Conservation (phyloP, 2,113 vertebrate species). For the Lepisosteus osseus region DNA sequence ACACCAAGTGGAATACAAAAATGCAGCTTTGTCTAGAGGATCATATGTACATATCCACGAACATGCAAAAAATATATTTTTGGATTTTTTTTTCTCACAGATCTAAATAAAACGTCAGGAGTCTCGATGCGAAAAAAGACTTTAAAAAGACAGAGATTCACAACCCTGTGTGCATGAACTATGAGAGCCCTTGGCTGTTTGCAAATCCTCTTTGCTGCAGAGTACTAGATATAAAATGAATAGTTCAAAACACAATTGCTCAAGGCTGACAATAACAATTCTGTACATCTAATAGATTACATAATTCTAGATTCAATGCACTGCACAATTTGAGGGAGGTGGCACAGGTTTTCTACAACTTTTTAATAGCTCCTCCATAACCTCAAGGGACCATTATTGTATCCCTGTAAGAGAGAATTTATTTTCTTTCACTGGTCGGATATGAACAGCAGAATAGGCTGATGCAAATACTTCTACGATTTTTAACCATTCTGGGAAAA, state of each 20-base stretch:
- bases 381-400: slow-evolving; percentile 26
- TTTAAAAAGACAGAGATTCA: background rate
- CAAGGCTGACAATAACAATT: slow-evolving; percentile 27
- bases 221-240: slow-evolving; percentile 1
- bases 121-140: background rate
- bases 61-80: too few relatives aligned
- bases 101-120: too few relatives aligned
- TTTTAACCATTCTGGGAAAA: too few relatives aligned
- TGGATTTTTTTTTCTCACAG: too few relatives aligned
- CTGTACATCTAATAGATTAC: slow-evolving; percentile 28
- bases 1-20: too few relatives aligned
- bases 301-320: slow-evolving; percentile 19
- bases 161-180: background rate
- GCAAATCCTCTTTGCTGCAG: slow-evolving; percentile 1
- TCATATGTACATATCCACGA: too few relatives aligned
- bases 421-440: too few relatives aligned
- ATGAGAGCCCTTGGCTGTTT: background rate
- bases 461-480: too few relatives aligned
- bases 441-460: too few relatives aligned
- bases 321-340: slow-evolving; percentile 22
- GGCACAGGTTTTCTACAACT: slow-evolving; percentile 28
- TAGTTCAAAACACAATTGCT: slow-evolving; percentile 22
- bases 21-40: too few relatives aligned
- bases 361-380: slow-evolving; percentile 23
- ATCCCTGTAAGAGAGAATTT: too few relatives aligned